These are phyloP conservation scores for Brachionus koreanus DNA, from an alignment of 1,140 invertebrate species.

Conservation along the genomic window DNA sequence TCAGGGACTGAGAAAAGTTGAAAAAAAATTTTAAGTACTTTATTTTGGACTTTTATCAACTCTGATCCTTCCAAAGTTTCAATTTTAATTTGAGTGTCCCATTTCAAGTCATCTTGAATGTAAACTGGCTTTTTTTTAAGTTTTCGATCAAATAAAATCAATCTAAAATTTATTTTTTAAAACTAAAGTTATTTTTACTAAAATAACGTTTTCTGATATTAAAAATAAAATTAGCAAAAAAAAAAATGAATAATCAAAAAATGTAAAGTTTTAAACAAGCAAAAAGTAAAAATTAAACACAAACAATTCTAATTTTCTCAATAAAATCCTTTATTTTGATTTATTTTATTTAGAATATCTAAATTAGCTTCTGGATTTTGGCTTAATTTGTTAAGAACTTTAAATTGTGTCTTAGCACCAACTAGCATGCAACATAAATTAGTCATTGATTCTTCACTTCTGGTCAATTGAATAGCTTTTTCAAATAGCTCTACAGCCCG, in stretches of 20 bases:
- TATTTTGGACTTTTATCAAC: no score
- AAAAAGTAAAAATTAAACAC: neutral
- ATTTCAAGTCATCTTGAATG: no score
- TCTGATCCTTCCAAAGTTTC: no score
- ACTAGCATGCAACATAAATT: constrained; percentile 68
- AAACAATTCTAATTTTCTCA: neutral
- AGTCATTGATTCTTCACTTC: constrained; percentile 77
- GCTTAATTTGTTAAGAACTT: constrained; percentile 62
- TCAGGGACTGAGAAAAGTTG: no score
- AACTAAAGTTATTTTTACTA: no score
- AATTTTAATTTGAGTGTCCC: no score
- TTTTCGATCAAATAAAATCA: no score
- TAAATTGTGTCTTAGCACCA: constrained; percentile 78
- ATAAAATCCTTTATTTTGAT: constrained; percentile 29
- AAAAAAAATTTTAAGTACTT: no score
- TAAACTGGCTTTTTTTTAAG: no score
- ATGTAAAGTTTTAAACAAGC: neutral
- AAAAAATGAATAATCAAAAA: neutral
- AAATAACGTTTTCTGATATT: no score
- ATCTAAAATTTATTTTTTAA: no score
- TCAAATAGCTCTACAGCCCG: constrained; percentile 79
- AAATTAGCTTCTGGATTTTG: neutral
- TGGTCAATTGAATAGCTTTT: constrained; percentile 77
- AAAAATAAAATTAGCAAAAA: neutral
- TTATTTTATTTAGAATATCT: constrained; percentile 15